Evolutionary conservation across 2,797 vertebrate genomes (phyloP), one percentile per base, ranked within the genome.

Genomic region (Arctocebus calabarensis): DNA sequence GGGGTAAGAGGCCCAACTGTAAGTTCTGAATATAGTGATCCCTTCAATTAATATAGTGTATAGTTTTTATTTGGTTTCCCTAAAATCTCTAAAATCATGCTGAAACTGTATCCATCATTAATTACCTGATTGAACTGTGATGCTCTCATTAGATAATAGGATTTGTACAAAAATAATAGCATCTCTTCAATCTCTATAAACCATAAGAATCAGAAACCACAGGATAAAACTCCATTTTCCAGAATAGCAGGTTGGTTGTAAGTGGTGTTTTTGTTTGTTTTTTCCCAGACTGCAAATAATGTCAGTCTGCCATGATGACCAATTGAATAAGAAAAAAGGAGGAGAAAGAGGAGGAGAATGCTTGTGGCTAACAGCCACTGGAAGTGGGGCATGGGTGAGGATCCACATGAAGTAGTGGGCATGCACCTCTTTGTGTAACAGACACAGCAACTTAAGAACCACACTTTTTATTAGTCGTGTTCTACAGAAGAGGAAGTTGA

Each of bases 61-160:
- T 22, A 4, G 52, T 87, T 73, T 85, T 71, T 45, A 84, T 82
- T 19, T 55, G 37, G 7, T 55, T 90, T 93, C 90, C 74, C 27
- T 52, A 83, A 92, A 86, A 84, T 68, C 34, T 74, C 25, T 57
- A 82, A 92, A 84, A 85, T 64, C 37, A 32, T 37, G 45, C 45
- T 73, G 68, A 84, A 83, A 62, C 16, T 66, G 64, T 59, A 9
- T n/a, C 52, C 37, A 73, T 57, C 43, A 82, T 12, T 68, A 81
- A 73, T 94, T 68, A 82, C 34, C n/a, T 4, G 17, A 45, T 7
- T 93, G 77, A 70, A 93, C 3, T 19, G 19, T 70, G 20, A 52
- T 40, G 2, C 34, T 94, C 7, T 93, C 55, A 79, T 85, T 85
- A 85, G 79, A 77, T 84, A 48, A 45, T 13, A 84, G 84, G 71